phyloP scores from a whole-genome alignment of 2,113 vertebrate species.

The Rana temporaria region DNA sequence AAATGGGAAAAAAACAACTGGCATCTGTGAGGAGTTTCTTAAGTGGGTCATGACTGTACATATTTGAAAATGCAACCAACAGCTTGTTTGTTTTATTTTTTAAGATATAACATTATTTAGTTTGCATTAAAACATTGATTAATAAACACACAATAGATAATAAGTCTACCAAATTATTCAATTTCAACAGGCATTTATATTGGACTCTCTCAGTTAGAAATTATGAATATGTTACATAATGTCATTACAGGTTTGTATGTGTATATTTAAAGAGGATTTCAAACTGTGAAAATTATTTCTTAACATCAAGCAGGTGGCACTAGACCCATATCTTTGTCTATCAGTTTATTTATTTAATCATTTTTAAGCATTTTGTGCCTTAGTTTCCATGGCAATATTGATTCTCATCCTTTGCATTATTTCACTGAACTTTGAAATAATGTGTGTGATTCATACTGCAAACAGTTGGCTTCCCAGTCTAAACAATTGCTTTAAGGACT shows the following conservation, averaged over 20 bases:
- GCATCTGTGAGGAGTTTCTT: no score
- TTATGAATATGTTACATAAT: neutral
- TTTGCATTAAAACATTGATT: no score
- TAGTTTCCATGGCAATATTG: conserved; percentile 57
- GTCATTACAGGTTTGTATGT: neutral
- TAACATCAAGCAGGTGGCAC: conserved; percentile 50
- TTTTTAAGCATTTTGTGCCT: conserved; percentile 35
- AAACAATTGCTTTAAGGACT: conserved; percentile 27
- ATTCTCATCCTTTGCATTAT: conserved; percentile 46
- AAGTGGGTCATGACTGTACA: no score
- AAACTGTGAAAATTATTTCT: conserved; percentile 1
- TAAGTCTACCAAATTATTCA: no score
- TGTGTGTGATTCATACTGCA: conserved; percentile 27
- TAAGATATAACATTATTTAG: no score
- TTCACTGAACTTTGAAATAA: conserved; percentile 35
- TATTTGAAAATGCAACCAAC: no score
- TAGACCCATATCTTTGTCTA: conserved; percentile 22
- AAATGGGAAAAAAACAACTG: no score
- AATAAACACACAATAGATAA: no score
- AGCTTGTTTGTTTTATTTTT: no score
- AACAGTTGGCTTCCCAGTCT: conserved; percentile 33
- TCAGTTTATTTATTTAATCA: conserved; percentile 36
- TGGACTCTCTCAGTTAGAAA: neutral
- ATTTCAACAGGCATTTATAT: no score
- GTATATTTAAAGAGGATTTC: neutral